Evolutionary conservation across 2,113 vertebrate genomes (phyloP).

Genomic region (Rhinoderma darwinii): DNA sequence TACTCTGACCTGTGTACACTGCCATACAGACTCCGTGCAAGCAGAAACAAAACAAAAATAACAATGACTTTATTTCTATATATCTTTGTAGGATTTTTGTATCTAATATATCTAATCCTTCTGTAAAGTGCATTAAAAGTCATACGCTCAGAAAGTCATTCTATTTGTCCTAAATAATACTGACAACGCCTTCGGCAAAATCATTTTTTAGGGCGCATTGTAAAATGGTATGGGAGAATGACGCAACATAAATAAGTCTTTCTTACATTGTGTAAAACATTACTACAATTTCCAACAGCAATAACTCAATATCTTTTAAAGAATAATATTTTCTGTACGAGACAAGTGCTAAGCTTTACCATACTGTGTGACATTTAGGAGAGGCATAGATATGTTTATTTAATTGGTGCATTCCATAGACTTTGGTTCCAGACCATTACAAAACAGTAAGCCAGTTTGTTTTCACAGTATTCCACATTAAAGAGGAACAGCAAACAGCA

Average conservation of each 20-base stretch:
- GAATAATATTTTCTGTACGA: neutral
- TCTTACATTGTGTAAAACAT: constrained; percentile 21
- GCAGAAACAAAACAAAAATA: no score
- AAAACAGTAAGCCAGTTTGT: constrained; percentile 21
- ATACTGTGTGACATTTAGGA: constrained; percentile 35
- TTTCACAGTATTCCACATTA: constrained; percentile 1
- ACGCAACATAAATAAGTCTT: neutral
- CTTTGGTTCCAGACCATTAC: constrained; percentile 9
- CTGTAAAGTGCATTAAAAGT: no score
- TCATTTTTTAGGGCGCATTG: no score
- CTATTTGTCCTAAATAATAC: no score
- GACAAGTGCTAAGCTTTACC: neutral
- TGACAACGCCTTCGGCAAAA: no score
- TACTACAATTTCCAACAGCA: neutral
- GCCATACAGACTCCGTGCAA: no score
- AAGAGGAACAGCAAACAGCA: neutral
- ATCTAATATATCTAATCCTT: no score
- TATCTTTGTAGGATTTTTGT: no score
- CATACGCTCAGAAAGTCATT: no score
- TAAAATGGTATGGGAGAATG: neutral
- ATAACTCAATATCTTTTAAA: constrained; percentile 23
- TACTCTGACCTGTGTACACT: no score
- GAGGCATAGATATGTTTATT: constrained; percentile 16
- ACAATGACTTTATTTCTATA: no score
- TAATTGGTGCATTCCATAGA: constrained; percentile 19